Evolutionary conservation across 2,113 vertebrate genomes (phyloP).

Genomic region (Todiramphus saurophagus): DNA sequence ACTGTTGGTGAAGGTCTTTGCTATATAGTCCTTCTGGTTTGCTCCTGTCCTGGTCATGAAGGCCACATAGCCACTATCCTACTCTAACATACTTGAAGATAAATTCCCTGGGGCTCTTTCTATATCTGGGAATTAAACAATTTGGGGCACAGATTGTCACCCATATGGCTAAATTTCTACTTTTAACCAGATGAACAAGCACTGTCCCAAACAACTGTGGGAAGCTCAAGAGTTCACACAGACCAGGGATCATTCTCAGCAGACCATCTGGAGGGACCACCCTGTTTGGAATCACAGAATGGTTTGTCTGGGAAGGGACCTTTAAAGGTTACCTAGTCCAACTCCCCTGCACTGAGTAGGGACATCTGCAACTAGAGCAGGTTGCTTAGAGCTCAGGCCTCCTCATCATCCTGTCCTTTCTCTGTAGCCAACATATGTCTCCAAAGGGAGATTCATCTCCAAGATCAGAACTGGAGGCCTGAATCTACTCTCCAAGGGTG

Average conservation of each 20-base stretch:
- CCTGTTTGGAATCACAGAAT: background rate
- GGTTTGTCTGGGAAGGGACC: background rate
- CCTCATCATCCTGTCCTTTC: background rate
- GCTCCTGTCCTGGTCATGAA: background rate
- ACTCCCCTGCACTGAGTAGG: too few relatives aligned
- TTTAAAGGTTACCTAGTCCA: too few relatives aligned
- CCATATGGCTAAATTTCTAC: background rate
- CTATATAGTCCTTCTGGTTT: background rate
- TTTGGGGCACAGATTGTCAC: background rate
- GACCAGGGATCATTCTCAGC: background rate
- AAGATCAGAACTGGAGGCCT: background rate
- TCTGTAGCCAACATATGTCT: background rate
- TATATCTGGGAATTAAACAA: background rate
- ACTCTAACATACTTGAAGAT: background rate
- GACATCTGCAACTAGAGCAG: too few relatives aligned
- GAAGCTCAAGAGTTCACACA: background rate
- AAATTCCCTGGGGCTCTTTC: background rate
- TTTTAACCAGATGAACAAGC: background rate
- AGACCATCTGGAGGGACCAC: background rate
- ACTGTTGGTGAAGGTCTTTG: background rate
- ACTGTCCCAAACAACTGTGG: background rate
- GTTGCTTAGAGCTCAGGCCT: too few relatives aligned
- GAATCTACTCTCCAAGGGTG: background rate
- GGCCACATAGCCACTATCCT: background rate
- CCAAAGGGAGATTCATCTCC: background rate